phyloP scores from a whole-genome alignment of 2,797 vertebrate genomes.

The Manis javanica region DNA sequence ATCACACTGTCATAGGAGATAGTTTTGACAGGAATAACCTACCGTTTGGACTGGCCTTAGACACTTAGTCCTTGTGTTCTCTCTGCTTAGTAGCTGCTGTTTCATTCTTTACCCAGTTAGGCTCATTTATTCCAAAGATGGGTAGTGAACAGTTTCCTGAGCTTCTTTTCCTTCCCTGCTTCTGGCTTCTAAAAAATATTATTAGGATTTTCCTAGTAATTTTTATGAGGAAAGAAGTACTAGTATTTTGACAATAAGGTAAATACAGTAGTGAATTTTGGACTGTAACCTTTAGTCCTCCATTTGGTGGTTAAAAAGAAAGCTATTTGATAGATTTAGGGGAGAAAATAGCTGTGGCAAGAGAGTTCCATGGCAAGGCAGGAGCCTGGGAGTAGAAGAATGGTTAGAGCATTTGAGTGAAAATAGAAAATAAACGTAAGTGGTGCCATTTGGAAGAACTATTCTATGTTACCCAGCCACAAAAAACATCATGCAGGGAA shows the following conservation, averaged over 20 bases:
- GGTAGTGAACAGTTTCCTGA: background rate
- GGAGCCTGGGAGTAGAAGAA: background rate
- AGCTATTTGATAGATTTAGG: background rate
- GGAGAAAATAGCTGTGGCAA: background rate
- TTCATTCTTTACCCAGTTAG: background rate
- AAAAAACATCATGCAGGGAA: background rate
- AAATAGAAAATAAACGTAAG: background rate
- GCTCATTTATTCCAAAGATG: background rate
- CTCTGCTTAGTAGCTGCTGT: background rate
- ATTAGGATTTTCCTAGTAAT: background rate
- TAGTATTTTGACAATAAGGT: background rate
- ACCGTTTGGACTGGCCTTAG: background rate
- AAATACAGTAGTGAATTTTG: background rate
- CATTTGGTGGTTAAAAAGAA: background rate
- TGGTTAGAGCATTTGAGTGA: background rate
- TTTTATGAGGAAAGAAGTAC: background rate
- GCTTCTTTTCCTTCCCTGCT: background rate
- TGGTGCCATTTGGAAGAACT: background rate
- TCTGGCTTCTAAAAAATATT: background rate
- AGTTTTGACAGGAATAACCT: background rate
- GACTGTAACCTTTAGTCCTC: background rate
- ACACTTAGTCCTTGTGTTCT: background rate
- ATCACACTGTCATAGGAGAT: background rate
- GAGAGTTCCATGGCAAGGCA: background rate
- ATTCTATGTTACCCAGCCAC: background rate